Conservation (phyloP, 2,888 invertebrate genomes). For the Andricus curvator region DNA sequence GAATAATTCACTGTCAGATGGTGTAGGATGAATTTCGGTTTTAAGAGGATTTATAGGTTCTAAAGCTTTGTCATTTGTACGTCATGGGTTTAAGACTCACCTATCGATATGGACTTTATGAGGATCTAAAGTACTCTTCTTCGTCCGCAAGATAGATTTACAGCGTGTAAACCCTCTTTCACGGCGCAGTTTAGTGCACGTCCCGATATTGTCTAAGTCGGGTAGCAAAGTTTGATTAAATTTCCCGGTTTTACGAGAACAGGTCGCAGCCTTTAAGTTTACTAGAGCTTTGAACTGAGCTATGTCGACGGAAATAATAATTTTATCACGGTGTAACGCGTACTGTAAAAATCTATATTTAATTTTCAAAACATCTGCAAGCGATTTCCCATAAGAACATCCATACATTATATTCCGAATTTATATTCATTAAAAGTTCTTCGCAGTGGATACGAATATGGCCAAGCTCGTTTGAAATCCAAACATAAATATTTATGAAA, state of each 20-base stretch:
- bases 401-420: not conserved
- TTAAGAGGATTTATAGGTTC: not conserved
- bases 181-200: constrained; percentile 44
- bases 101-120: constrained; percentile 41
- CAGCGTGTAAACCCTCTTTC: constrained; percentile 47
- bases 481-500: constrained; percentile 58
- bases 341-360: constrained; percentile 36
- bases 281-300: constrained; percentile 46
- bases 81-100: not conserved
- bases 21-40: not conserved
- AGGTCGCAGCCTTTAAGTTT: constrained; percentile 49
- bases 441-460: not conserved
- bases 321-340: constrained; percentile 2
- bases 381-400: too few relatives aligned
- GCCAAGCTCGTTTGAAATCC: constrained; percentile 39
- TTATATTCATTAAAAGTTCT: not conserved
- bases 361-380: too few relatives aligned
- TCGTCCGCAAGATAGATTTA: constrained; percentile 49
- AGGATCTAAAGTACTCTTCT: constrained; percentile 43
- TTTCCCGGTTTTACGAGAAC: constrained; percentile 65
- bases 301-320: constrained; percentile 44
- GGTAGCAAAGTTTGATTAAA: constrained; percentile 68
- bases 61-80: constrained; percentile 22
- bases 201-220: constrained; percentile 56
- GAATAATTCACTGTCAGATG: not conserved